These are phyloP conservation scores for Danio kyathit DNA, from an alignment of 2,797 vertebrate genomes.

Conservation along the genomic window DNA sequence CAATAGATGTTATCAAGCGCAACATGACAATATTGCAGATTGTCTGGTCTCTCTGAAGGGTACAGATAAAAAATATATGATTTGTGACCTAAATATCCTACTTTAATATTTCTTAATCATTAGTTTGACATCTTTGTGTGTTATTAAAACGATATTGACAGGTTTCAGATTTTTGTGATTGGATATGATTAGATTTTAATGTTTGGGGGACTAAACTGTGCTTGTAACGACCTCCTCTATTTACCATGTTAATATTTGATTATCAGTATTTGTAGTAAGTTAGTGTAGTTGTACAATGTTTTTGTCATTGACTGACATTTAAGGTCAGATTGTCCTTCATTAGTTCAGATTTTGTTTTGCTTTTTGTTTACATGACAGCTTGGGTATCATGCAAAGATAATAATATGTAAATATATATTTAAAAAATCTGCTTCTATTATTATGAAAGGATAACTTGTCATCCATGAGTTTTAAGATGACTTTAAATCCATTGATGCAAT, in stretches of 20 bases:
- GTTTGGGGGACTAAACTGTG: not conserved
- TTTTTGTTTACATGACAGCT: not conserved
- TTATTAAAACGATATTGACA: not conserved
- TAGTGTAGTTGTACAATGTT: not conserved
- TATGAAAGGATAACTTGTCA: not conserved
- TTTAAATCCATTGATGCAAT: not conserved
- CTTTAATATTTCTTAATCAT: not conserved
- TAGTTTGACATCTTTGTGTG: not conserved
- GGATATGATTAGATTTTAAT: not conserved
- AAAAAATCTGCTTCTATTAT: not conserved
- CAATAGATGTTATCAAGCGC: not conserved
- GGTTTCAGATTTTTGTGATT: not conserved
- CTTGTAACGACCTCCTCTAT: not conserved
- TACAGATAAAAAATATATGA: not conserved
- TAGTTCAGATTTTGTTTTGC: not conserved
- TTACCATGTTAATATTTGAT: not conserved
- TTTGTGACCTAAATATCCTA: not conserved
- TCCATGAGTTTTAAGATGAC: not conserved
- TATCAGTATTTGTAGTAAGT: not conserved
- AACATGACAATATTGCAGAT: not conserved
- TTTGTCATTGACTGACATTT: not conserved
- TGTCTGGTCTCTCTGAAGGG: not conserved
- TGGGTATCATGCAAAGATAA: not conserved
- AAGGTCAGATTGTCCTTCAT: not conserved
- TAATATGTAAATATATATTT: not conserved